Evolutionary conservation across 2,113 vertebrate species (phyloP).

Genomic region (Salvator merianae): DNA sequence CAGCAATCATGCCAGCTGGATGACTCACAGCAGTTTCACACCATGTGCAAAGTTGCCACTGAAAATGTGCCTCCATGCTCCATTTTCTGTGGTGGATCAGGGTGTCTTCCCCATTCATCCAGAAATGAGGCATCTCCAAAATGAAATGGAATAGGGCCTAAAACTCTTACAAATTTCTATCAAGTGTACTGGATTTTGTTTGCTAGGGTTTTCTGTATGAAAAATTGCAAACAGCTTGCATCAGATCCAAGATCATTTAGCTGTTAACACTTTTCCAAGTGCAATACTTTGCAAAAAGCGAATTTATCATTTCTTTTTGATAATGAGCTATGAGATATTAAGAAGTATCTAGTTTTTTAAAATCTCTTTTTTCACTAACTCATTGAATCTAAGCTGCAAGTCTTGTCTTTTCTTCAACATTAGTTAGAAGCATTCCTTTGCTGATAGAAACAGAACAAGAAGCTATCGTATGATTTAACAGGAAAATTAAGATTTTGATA

Average conservation of each 20-base stretch:
- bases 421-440: conserved; percentile 29
- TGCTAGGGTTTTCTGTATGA: not conserved
- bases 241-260: not conserved
- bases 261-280: not conserved
- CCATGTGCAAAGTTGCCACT: too few relatives aligned
- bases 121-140: too few relatives aligned
- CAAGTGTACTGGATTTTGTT: not conserved
- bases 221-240: not conserved
- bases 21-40: too few relatives aligned
- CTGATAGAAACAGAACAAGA: conserved; percentile 28
- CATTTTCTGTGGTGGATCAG: too few relatives aligned
- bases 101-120: too few relatives aligned
- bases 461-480: not conserved
- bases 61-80: too few relatives aligned
- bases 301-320: not conserved
- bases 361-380: not conserved
- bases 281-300: not conserved
- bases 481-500: not conserved
- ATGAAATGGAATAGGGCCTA: too few relatives aligned
- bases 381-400: not conserved
- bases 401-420: conserved; percentile 5
- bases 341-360: not conserved
- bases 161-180: too few relatives aligned
- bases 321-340: not conserved
- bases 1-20: too few relatives aligned